Conservation (phyloP, 2,797 vertebrate genomes). For the Tragelaphus oryx region DNA sequence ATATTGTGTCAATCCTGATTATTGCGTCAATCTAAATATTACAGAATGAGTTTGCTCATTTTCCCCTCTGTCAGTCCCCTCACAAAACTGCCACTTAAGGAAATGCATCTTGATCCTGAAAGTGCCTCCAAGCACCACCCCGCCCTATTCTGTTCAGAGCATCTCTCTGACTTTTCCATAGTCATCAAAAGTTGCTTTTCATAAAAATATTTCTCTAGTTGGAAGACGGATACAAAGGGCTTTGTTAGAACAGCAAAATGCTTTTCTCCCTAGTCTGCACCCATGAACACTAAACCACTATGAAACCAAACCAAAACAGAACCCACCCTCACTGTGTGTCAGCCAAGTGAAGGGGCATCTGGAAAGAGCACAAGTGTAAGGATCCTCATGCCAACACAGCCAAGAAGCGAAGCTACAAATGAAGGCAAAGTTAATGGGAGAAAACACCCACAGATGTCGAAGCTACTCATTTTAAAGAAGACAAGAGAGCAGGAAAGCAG, state of each 20-base stretch:
- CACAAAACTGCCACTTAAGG: background rate
- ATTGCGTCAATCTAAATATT: background rate
- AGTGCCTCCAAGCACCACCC: background rate
- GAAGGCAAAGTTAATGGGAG: background rate
- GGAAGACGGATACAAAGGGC: background rate
- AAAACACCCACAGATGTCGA: background rate
- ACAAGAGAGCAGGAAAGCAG: background rate
- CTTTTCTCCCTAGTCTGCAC: background rate
- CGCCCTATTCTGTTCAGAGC: background rate
- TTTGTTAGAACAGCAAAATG: conserved; percentile 6
- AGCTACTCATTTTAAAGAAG: background rate
- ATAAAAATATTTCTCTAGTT: conserved; percentile 9
- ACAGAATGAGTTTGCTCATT: background rate
- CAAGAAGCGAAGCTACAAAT: background rate
- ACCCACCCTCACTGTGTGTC: background rate
- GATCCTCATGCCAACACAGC: background rate
- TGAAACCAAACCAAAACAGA: conserved; percentile 5
- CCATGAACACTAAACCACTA: background rate
- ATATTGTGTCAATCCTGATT: background rate
- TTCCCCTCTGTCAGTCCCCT: background rate
- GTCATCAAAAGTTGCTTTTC: background rate
- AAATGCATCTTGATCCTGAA: background rate
- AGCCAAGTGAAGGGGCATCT: background rate
- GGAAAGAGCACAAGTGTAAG: background rate
- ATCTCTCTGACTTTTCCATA: background rate